Base-by-base conservation (phyloP, 2,113 vertebrate species). In the Brachyhypopomus occidentalis region DNA sequence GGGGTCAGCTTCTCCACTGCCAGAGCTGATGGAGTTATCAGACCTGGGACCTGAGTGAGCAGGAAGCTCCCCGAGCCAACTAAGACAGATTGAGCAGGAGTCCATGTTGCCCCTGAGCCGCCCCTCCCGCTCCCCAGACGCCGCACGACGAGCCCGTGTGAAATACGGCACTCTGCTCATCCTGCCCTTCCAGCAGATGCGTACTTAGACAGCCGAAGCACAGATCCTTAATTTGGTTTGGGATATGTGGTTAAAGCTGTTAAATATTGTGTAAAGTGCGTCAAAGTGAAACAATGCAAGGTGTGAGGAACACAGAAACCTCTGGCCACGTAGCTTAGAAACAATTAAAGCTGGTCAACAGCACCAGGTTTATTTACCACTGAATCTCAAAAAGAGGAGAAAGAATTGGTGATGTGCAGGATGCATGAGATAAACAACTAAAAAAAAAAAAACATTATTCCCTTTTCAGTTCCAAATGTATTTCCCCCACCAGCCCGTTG, bases 101-200 rank as follows among this genome's bases (percentile, higher is more conserved):
- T 4, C 20, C 36, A 52, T 19, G 12, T 38, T 19, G 2, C 34
- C 36, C 66, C 41, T 20, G n/a, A 75, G 1, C 25, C 16, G 41
- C 66, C 76, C 60, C 56, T 30, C 19, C 63, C n/a, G 22, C 11
- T 58, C 45, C 66, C 62, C n/a, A 27, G 59, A 66, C 30, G 67
- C 27, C 48, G 75, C 70, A 85, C 67, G 56, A 78, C 75, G 79
- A 78, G 62, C 34, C 72, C 66, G 56, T 27, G n/a, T 34, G 66
- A 78, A 64, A 72, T 72, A 80, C 74, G 36, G 16, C 3, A 14
- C 41, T 71, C 69, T 45, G 75, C 56, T 84, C 23, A 27, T 25
- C 7, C 22, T 22, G 34, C 25, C 23, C 14, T 56, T 25, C 6
- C 17, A 5, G 52, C 52, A 23, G 25, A 4, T 25, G 14, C 56